phyloP scores from a whole-genome alignment of 1,140 invertebrate species.

The Caerostris extrusa region DNA sequence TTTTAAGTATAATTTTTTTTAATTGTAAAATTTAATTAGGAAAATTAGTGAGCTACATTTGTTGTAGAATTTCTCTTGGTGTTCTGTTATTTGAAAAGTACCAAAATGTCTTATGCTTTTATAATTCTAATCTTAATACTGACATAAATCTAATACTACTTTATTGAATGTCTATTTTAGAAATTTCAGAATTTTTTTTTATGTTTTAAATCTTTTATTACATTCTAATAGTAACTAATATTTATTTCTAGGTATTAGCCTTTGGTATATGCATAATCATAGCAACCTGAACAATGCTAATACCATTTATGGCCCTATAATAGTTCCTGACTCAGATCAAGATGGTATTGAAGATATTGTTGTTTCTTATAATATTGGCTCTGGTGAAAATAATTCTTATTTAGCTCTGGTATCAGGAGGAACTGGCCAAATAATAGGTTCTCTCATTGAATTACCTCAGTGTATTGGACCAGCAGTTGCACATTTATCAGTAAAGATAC shows the following conservation, averaged over 20 bases:
- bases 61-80: too few species aligned
- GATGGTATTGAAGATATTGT: constrained; percentile 60
- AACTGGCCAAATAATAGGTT: constrained; percentile 70
- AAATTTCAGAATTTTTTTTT: too few species aligned
- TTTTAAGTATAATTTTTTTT: too few species aligned
- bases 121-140: too few species aligned
- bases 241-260: constrained; percentile 47
- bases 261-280: constrained; percentile 73
- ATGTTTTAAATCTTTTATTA: neutral
- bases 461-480: neutral
- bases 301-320: constrained; percentile 35
- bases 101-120: too few species aligned
- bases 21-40: too few species aligned
- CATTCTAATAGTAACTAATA: neutral
- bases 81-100: too few species aligned
- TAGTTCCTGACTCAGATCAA: constrained; percentile 67
- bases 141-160: too few species aligned
- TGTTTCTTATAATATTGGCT: constrained; percentile 54
- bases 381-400: constrained; percentile 35
- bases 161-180: too few species aligned
- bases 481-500: constrained; percentile 17
- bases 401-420: constrained; percentile 71
- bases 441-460: constrained; percentile 47
- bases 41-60: too few species aligned
- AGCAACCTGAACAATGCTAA: constrained; percentile 39